A percentile compares a stretch with the other conserved stretches of the same genome.
These are phyloP conservation scores for Sebastes iracundus DNA, from an alignment of 2,797 vertebrate genomes.

Conservation along the genomic window DNA sequence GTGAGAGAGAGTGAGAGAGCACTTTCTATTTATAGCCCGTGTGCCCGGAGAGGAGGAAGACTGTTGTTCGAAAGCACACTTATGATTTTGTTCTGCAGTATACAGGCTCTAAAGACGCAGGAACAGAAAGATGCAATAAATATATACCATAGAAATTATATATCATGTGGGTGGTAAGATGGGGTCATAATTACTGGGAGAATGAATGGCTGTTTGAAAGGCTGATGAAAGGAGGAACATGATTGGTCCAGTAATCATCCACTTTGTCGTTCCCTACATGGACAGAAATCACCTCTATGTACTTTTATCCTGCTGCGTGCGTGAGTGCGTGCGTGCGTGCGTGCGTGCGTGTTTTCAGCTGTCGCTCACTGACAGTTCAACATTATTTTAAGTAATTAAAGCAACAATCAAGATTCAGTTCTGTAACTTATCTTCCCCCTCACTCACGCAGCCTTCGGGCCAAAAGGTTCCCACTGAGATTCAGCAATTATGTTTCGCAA, in stretches of 20 bases:
- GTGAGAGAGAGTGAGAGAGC: conserved; percentile 63
- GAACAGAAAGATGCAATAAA: conserved; percentile 9
- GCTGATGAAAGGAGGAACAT: conserved; percentile 37
- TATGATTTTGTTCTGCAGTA: conserved; percentile 56
- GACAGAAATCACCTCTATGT: conserved; percentile 7
- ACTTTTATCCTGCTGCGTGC: neutral
- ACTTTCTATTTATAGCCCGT: conserved; percentile 77
- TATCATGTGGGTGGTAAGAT: conserved; percentile 1
- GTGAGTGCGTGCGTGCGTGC: accelerated
- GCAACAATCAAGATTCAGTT: conserved; percentile 7
- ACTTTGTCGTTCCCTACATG: neutral
- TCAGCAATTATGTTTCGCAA: neutral
- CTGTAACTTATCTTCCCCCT: neutral
- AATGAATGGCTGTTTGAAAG: conserved; percentile 40
- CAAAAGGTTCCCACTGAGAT: conserved; percentile 24
- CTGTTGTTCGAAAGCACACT: conserved; percentile 72
- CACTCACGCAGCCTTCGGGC: conserved; percentile 9
- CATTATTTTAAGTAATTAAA: conserved; percentile 24
- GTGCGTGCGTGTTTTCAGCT: neutral
- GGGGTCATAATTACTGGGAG: conserved; percentile 27
- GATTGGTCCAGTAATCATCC: conserved; percentile 46
- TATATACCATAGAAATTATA: conserved; percentile 15
- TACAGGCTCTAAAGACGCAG: conserved; percentile 33
- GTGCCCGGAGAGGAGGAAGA: conserved; percentile 70
- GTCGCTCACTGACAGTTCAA: neutral